Base-by-base conservation (phyloP, 2,113 vertebrate genomes). In the Ancistrus triradiatus region DNA sequence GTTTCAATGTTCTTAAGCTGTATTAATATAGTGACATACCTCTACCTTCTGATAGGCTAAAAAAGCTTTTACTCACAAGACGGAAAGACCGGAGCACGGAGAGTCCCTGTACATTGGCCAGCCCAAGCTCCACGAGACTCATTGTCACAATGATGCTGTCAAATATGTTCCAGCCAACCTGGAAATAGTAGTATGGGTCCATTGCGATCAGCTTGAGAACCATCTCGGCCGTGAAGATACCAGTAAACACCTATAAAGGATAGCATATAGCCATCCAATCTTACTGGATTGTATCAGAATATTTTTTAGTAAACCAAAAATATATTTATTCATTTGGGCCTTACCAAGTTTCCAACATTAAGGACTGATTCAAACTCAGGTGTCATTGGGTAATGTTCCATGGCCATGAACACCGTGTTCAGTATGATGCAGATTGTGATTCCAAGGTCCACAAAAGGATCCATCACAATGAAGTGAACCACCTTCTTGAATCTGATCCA, bases 371-470 rank as follows among this genome's bases (percentile, higher is more conserved):
- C 89, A 0, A 98, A 97, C 2, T 87, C 66, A 1, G 72, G 47
- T 0, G 89, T 90, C 93, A 98, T 95, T 10, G 94, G 95, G 46
- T 94, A 98, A 22, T 98, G 94, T 65, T 98, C 95, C 93, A 98
- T 96, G 70, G 95, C 95, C 95, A 98, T 98, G 83, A 98, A 98
- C 33, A 97, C 50, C 0, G 93, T 97, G 81, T 98, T 98, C 35
- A 98, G 91, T 66, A 98, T 87, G 0, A 98, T 95, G 80, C 95
- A 98, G 80, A 97, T 91, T 37, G 94, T 98, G 87, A 98, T 95
- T 43, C 90, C 88, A 53, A 98, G 83, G 81, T 98, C 95, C 24
- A 98, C 91, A 0, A 98, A 97, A 0, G 95, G 95, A 69, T 98
- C 95, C 92, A 93, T 94, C 70, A 98, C 91, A 1, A 98, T 77